A percentile compares a stretch with the other conserved stretches of the same genome.
Evolutionary conservation across 2,113 vertebrate species (phyloP).

Genomic region (Pundamilia nyererei): DNA sequence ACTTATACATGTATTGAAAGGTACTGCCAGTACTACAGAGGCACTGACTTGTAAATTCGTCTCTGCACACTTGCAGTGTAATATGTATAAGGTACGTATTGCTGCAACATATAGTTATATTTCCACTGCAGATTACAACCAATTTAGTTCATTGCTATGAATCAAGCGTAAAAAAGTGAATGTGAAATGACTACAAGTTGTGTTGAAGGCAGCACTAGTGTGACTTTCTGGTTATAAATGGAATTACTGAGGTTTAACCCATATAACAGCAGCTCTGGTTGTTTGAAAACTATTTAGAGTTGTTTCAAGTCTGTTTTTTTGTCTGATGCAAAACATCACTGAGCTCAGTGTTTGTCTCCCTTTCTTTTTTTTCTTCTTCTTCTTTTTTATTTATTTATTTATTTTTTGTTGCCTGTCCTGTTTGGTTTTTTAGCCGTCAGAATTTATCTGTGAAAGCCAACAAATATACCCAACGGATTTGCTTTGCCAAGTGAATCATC

Average conservation of each 20-base stretch:
- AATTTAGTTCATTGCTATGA: too few relatives aligned
- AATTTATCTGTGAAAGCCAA: too few relatives aligned
- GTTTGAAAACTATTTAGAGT: too few relatives aligned
- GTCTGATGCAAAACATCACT: too few relatives aligned
- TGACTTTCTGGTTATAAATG: background rate
- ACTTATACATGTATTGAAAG: fast-evolving
- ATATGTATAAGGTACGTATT: fast-evolving
- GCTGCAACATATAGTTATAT: background rate
- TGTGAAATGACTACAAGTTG: background rate
- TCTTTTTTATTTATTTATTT: too few relatives aligned
- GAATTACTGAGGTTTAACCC: background rate
- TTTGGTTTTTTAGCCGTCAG: too few relatives aligned
- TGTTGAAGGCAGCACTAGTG: background rate
- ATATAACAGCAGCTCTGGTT: background rate
- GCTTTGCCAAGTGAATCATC: too few relatives aligned
- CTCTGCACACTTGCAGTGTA: background rate
- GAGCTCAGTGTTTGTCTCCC: too few relatives aligned
- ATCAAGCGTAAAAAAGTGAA: fast-evolving
- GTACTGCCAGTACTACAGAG: background rate
- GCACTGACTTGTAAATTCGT: fast-evolving
- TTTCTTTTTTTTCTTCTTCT: too few relatives aligned
- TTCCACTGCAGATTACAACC: background rate
- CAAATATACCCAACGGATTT: too few relatives aligned
- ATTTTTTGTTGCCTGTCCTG: too few relatives aligned
- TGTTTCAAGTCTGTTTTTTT: too few relatives aligned